Conservation (phyloP, 1,140 invertebrate species). For the Pseudomyrmex concolor region DNA sequence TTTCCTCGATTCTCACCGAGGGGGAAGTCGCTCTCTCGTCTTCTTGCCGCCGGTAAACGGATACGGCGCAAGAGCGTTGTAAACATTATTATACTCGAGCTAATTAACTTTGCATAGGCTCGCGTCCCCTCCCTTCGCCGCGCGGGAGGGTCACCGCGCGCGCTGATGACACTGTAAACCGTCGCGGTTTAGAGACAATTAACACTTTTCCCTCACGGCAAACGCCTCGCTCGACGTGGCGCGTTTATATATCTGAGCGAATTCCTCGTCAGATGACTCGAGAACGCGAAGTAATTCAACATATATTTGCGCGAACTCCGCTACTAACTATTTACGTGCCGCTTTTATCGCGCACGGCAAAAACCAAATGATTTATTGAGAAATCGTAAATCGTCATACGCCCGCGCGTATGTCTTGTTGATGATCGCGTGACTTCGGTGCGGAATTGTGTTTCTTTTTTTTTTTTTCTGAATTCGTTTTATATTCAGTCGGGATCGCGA, state of each 20-base stretch:
- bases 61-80: slow-evolving; percentile 55
- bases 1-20: slow-evolving; percentile 16
- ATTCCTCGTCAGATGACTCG: neutral
- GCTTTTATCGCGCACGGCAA: neutral
- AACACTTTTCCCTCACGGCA: slow-evolving; percentile 58
- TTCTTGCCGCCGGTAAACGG: slow-evolving; percentile 39
- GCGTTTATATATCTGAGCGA: neutral
- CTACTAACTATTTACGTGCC: neutral
- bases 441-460: neutral
- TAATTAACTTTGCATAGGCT: slow-evolving; percentile 68
- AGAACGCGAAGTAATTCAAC: slow-evolving; percentile 1
- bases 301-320: neutral
- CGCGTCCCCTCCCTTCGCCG: neutral
- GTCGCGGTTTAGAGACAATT: slow-evolving; percentile 70
- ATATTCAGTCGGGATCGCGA: slow-evolving; percentile 15
- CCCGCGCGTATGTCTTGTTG: slow-evolving; percentile 1
- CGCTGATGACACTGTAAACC: slow-evolving; percentile 62
- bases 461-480: neutral
- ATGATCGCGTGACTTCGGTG: slow-evolving; percentile 35
- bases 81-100: slow-evolving; percentile 68
- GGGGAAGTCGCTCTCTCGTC: slow-evolving; percentile 47
- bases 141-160: neutral
- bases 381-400: slow-evolving; percentile 26
- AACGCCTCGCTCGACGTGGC: slow-evolving; percentile 55
- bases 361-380: slow-evolving; percentile 26